These are phyloP conservation scores for Chelidonichthys spinosus DNA, from an alignment of 2,797 vertebrate species.

Conservation along the genomic window DNA sequence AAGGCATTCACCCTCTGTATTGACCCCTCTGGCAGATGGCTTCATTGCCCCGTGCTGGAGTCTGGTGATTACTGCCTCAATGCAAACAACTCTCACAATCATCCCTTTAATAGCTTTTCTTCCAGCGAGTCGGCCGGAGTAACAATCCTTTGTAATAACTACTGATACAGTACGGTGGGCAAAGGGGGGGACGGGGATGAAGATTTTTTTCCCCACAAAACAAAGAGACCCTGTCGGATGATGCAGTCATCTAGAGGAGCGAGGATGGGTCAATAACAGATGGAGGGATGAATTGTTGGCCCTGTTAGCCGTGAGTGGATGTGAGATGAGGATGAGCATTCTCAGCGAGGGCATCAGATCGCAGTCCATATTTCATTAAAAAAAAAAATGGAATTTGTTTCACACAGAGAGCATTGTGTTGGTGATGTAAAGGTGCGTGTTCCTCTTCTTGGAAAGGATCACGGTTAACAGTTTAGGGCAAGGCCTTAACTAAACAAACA, in stretches of 20 bases:
- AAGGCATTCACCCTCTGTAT: constrained; percentile 47
- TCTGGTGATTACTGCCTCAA: constrained; percentile 55
- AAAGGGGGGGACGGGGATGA: constrained; percentile 42
- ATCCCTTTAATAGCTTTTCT: constrained; percentile 69
- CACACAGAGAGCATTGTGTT: constrained; percentile 55
- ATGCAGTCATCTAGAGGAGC: constrained; percentile 52
- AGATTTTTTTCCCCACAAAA: constrained; percentile 56
- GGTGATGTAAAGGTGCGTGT: constrained; percentile 47
- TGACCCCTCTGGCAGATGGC: constrained; percentile 64
- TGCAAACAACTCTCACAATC: constrained; percentile 79
- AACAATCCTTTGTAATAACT: constrained; percentile 71
- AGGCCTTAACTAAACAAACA: constrained; percentile 56
- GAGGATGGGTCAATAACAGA: constrained; percentile 71
- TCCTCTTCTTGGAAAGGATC: constrained; percentile 44
- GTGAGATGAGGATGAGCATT: constrained; percentile 51
- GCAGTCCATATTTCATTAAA: constrained; percentile 28
- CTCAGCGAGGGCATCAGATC: constrained; percentile 46
- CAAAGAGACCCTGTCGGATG: constrained; percentile 50
- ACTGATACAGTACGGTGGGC: constrained; percentile 72
- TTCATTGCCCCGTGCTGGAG: constrained; percentile 36
- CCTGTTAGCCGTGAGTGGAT: constrained; percentile 48
- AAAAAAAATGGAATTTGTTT: constrained; percentile 59
- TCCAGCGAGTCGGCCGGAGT: constrained; percentile 56
- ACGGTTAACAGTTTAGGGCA: constrained; percentile 38
- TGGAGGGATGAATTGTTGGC: constrained; percentile 58